phyloP scores from a whole-genome alignment of 2,113 vertebrate species.

The Numida meleagris region DNA sequence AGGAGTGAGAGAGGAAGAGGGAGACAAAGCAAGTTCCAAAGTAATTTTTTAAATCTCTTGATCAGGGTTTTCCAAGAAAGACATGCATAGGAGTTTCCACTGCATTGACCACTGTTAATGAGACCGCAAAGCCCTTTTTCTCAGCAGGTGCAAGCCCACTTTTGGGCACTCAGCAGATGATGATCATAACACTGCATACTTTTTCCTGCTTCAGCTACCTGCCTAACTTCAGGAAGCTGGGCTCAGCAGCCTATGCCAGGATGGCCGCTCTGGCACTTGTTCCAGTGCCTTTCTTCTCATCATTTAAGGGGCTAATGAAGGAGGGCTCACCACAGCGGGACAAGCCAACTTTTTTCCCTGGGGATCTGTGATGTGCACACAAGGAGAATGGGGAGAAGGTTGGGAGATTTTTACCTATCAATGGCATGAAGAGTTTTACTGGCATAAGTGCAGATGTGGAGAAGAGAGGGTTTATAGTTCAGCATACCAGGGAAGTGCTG shows the following conservation, averaged over 20 bases:
- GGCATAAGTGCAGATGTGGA: not conserved
- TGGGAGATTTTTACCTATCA: conserved; percentile 11
- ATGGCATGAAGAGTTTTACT: conserved; percentile 2
- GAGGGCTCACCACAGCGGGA: not conserved
- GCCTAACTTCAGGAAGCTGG: not conserved
- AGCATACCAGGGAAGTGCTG: conserved; percentile 20
- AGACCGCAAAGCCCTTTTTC: not conserved
- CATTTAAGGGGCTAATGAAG: not conserved
- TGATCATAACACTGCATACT: not conserved
- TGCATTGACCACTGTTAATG: not conserved
- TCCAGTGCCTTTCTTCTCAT: not conserved
- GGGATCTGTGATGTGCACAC: not conserved
- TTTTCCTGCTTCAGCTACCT: not conserved
- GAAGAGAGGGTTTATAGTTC: conserved; percentile 51
- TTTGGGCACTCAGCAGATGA: not conserved
- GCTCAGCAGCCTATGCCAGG: not conserved
- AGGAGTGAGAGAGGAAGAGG: not conserved
- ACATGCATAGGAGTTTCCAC: not conserved
- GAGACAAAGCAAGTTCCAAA: not conserved
- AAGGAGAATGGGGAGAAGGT: not conserved
- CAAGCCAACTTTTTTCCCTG: not conserved
- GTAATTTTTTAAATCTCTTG: not conserved
- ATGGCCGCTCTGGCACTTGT: not conserved
- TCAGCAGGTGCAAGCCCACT: not conserved
- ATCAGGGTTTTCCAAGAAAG: not conserved